Conservation (phyloP, 1,140 invertebrate species). For the Palaemon carinicauda region DNA sequence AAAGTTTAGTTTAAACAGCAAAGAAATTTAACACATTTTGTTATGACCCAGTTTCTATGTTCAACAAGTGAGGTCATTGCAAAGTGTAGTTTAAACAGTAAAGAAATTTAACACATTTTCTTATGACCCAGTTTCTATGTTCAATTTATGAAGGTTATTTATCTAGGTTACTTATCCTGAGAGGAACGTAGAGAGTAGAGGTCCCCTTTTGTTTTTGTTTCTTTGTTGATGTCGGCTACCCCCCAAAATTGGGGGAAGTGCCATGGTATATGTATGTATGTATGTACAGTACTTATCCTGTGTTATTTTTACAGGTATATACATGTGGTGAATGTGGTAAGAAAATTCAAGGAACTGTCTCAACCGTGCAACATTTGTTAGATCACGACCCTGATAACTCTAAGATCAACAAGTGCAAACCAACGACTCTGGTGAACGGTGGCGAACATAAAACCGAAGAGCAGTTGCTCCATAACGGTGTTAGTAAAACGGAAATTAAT, state of each 20-base stretch:
- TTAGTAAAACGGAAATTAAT: conserved; percentile 12
- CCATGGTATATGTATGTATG: no score
- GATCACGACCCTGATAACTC: conserved; percentile 39
- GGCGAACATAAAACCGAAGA: conserved; percentile 2
- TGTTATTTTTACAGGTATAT: conserved; percentile 52
- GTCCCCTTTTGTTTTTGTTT: no score
- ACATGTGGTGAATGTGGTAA: conserved; percentile 58
- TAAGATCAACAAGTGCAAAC: not conserved
- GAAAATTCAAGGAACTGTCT: conserved; percentile 57
- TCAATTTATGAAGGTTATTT: no score
- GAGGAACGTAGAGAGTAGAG: no score
- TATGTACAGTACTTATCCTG: no score
- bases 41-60: no score
- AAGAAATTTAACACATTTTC: not conserved
- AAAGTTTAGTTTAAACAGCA: not conserved
- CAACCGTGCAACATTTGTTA: conserved; percentile 56
- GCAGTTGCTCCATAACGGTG: conserved; percentile 6
- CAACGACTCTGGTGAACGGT: not conserved
- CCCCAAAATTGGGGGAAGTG: no score
- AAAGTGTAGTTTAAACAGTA: not conserved
- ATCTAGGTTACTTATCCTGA: no score
- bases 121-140: no score
- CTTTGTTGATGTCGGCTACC: no score
- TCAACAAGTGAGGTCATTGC: not conserved
- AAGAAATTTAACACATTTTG: not conserved